Evolutionary conservation across 2,797 vertebrate species (phyloP), one percentile per base, ranked within the genome.

Genomic region (Rachycentron canadum): DNA sequence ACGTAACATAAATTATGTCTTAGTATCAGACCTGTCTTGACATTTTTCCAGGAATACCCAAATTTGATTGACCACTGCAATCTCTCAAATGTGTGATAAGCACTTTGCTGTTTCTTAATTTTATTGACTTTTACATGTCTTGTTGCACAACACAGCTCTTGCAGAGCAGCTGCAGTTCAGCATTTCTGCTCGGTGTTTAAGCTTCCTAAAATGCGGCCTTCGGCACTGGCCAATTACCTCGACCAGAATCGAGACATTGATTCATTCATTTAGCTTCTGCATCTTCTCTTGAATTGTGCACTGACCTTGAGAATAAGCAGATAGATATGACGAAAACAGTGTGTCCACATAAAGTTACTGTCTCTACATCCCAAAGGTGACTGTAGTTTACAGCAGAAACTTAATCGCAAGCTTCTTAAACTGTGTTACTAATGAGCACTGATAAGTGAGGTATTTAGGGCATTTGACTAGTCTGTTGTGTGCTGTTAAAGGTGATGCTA

Each of bases 371-470:
- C 59, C 17, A 61, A 28, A 69, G 62, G 65, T 81, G 69, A 47
- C 70, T 71, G n/a, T 62, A 69, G 52, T 56, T 32, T 26, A 21
- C 50, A 69, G 40, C 61, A 34, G 59, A 72, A 74, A 61, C 55
- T 66, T 82, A 68, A 87, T 87, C 78, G 74, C 13, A n/a, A 69
- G 77, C 55, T 50, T 76, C 47, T 82, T 55, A 13, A 67, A 89
- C 73, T 61, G 59, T 73, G 82, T 75, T 69, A 49, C 69, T 73
- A 84, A 79, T 30, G 4, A 83, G 65, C 75, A 38, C 77, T 76
- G 84, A 89, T 89, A 86, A 79, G 74, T 58, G 5, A 56, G 53
- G 86, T 78, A 79, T 91, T 84, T 76, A 81, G 86, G 70, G 66
- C 63, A 66, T 82, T 84, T 63, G 64, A 65, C 67, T 43, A 11